phyloP scores from a whole-genome alignment of 2,113 vertebrate genomes.

The Larimichthys polyactis region DNA sequence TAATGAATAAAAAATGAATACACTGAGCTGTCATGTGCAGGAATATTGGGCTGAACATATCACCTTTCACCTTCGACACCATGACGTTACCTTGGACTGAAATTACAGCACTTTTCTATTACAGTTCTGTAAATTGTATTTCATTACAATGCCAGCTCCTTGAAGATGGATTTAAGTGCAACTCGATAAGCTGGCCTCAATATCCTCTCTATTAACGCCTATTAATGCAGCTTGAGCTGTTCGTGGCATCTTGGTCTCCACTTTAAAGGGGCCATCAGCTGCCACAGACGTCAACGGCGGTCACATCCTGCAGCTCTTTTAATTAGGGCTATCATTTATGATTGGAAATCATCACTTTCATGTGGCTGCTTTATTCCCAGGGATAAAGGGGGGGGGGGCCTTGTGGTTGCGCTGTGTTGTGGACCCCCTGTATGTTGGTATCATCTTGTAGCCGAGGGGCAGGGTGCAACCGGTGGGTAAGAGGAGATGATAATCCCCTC shows the following conservation, averaged over 20 bases:
- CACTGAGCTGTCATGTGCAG: neutral
- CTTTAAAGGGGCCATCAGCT: slow-evolving; percentile 25
- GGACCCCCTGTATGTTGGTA: slow-evolving; percentile 51
- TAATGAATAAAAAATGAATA: neutral
- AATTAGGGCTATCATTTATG: slow-evolving; percentile 45
- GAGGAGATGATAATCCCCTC: slow-evolving; percentile 77
- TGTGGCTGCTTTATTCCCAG: slow-evolving; percentile 59
- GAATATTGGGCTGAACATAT: neutral
- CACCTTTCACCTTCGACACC: neutral
- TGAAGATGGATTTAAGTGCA: slow-evolving; percentile 24
- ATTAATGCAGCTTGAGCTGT: slow-evolving; percentile 1
- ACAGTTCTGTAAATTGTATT: neutral
- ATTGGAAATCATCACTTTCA: slow-evolving; percentile 47
- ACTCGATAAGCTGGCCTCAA: slow-evolving; percentile 3
- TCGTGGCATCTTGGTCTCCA: neutral
- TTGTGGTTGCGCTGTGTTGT: slow-evolving; percentile 29
- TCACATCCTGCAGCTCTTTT: slow-evolving; percentile 34
- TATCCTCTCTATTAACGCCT: slow-evolving; percentile 1
- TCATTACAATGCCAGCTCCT: neutral
- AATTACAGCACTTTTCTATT: slow-evolving; percentile 12
- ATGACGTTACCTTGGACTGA: neutral
- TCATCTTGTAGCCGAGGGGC: slow-evolving; percentile 84
- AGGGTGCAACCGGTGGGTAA: slow-evolving; percentile 84
- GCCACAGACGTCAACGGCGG: slow-evolving; percentile 12
- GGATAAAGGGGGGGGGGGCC: slow-evolving; percentile 21